These are phyloP conservation scores for Acanthiza pusilla DNA, from an alignment of 2,797 vertebrate species.

Conservation along the genomic window DNA sequence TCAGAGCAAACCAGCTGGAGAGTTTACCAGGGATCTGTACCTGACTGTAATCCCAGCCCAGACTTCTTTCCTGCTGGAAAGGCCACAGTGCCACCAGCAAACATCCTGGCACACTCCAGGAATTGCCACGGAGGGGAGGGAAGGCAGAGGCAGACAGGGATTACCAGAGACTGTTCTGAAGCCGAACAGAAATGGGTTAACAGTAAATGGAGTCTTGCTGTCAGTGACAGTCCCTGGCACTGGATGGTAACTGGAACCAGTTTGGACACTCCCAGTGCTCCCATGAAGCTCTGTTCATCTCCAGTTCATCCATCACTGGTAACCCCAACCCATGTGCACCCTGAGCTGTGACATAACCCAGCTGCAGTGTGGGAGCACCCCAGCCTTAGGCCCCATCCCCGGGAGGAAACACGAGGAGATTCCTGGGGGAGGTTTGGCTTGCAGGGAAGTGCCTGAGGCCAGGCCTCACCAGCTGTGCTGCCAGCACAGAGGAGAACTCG, in stretches of 20 bases:
- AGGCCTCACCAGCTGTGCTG: conserved; percentile 88
- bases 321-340: not conserved
- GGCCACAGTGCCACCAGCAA: too few species aligned
- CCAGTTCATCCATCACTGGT: not conserved
- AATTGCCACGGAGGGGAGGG: too few species aligned
- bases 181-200: not conserved
- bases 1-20: not conserved
- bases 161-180: not conserved
- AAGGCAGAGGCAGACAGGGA: too few species aligned
- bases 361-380: not conserved
- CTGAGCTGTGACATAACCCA: not conserved
- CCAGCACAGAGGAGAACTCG: conserved; percentile 93
- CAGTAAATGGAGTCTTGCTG: too few species aligned
- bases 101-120: too few species aligned
- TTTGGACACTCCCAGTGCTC: not conserved
- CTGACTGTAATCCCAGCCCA: not conserved
- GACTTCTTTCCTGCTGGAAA: not conserved
- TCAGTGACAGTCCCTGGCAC: not conserved
- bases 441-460: not conserved
- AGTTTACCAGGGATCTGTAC: not conserved
- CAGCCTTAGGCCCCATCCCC: not conserved
- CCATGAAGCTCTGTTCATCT: not conserved
- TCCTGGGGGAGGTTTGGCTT: not conserved
- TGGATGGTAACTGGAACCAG: not conserved
- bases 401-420: not conserved